phyloP scores from a whole-genome alignment of 1,140 invertebrate genomes.

The Triops longicaudatus region DNA sequence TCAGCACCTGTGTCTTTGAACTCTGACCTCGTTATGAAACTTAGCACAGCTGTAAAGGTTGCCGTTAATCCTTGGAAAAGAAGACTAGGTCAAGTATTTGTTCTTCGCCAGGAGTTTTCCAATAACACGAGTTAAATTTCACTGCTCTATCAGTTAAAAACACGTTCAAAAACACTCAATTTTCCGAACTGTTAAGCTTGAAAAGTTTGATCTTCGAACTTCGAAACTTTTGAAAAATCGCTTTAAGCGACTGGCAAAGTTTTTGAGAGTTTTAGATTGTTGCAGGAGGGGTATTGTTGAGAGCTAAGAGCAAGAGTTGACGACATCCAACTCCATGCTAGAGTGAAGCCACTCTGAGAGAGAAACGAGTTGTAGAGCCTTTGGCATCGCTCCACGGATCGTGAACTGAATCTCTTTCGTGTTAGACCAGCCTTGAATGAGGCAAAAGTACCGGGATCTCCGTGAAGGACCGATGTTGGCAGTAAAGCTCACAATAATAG shows the following conservation, averaged over 20 bases:
- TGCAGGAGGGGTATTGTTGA: not conserved
- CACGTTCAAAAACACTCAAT: too few species aligned
- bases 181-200: too few species aligned
- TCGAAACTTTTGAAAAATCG: too few species aligned
- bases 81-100: not conserved
- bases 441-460: too few species aligned
- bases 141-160: not conserved
- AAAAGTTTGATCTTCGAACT: too few species aligned
- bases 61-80: constrained; percentile 6
- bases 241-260: too few species aligned
- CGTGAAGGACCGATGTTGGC: too few species aligned
- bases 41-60: not conserved
- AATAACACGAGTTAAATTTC: not conserved
- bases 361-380: not conserved
- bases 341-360: not conserved
- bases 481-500: too few species aligned
- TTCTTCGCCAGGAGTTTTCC: not conserved
- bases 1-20: not conserved
- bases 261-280: too few species aligned
- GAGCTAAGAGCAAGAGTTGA: not conserved
- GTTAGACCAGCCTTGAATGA: too few species aligned
- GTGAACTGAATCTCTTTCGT: not conserved
- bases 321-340: not conserved
- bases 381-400: not conserved
- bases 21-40: not conserved